These are phyloP conservation scores for Tenualosa ilisha DNA, from an alignment of 2,797 vertebrate genomes.

Conservation along the genomic window DNA sequence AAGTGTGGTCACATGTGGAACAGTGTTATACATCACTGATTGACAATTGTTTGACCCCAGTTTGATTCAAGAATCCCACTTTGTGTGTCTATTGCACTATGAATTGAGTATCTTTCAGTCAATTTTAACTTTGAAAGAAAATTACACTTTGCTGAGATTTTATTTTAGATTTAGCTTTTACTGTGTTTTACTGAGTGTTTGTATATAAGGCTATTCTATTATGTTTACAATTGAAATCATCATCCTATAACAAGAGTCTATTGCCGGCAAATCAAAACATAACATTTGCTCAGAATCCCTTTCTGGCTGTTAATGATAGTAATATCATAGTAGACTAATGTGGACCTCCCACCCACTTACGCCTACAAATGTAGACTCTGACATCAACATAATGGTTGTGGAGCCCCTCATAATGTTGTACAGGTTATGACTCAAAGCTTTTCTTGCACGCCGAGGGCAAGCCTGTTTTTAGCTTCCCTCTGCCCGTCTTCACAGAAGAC, in stretches of 20 bases:
- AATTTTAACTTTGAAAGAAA: too few relatives aligned
- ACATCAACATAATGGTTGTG: background rate
- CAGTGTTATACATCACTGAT: too few relatives aligned
- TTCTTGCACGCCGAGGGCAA: background rate
- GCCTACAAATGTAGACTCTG: background rate
- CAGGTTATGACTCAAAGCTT: background rate
- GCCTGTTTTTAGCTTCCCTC: background rate
- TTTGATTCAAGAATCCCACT: too few relatives aligned
- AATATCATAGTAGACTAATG: background rate
- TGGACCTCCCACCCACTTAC: background rate
- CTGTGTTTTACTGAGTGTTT: background rate
- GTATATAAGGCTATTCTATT: background rate
- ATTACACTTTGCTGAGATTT: background rate
- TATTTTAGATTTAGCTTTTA: background rate
- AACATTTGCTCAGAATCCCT: background rate
- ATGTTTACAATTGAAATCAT: background rate
- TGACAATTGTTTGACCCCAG: too few relatives aligned
- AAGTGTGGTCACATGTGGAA: too few relatives aligned
- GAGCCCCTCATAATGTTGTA: background rate
- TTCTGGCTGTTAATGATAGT: background rate
- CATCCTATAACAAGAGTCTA: background rate
- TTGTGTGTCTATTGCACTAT: too few relatives aligned
- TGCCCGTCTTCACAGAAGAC: background rate
- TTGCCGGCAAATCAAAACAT: background rate
- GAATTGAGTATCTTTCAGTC: too few relatives aligned